phyloP scores from a whole-genome alignment of 30 jellyfish, hydroid and myxozoan genomes.

The Cassiopea andromeda region DNA sequence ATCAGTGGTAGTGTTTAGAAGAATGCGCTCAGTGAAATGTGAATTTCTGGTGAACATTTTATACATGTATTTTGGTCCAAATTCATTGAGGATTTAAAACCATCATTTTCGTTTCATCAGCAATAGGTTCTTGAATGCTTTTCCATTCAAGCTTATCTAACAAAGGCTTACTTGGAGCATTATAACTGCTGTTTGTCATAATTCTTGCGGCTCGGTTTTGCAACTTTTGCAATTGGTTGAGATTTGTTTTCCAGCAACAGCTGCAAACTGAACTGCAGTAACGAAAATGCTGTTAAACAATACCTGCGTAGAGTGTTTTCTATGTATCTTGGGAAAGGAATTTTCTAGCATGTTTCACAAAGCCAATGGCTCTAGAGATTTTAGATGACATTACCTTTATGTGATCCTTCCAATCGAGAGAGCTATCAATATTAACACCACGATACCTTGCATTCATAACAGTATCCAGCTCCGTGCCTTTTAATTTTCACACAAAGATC shows the following conservation, averaged over 20 bases:
- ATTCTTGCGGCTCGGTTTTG: constrained; percentile 55
- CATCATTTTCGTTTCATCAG: neutral
- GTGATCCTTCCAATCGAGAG: constrained; percentile 47
- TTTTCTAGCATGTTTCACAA: constrained; percentile 15
- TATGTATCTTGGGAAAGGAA: constrained; percentile 29
- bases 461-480: constrained; percentile 5
- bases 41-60: neutral
- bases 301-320: constrained; percentile 58
- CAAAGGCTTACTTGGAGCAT: constrained; percentile 58
- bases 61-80: neutral
- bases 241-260: constrained; percentile 26
- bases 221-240: constrained; percentile 39
- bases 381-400: constrained; percentile 32
- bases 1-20: neutral
- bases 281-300: constrained; percentile 56
- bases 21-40: neutral
- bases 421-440: constrained; percentile 6
- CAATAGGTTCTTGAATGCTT: constrained; percentile 1
- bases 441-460: constrained; percentile 10
- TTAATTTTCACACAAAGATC: neutral
- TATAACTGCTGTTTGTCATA: constrained; percentile 37
- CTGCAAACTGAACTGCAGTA: constrained; percentile 57
- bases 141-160: neutral
- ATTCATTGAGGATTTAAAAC: neutral
- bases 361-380: constrained; percentile 58